Percentiles rank a stretch among this genome's conserved stretches.
Evolutionary conservation across 2,888 invertebrate genomes (phyloP).

Genomic region (Neuroscelio doddi): DNA sequence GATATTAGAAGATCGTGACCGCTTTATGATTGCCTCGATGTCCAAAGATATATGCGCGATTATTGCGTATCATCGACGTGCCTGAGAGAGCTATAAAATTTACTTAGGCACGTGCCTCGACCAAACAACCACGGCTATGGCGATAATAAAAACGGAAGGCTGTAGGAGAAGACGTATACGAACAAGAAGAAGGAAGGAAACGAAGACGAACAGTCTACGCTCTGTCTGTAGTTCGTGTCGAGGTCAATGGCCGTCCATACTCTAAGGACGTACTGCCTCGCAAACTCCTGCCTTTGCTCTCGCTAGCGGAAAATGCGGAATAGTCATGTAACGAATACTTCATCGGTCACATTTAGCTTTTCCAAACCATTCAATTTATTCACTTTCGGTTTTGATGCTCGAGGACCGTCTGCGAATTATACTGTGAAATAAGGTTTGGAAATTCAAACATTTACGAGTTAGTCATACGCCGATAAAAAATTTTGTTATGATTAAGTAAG

Average conservation of each 20-base stretch:
- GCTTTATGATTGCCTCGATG: conserved; percentile 12
- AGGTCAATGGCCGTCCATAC: conserved; percentile 65
- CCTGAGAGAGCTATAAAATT: conserved; percentile 16
- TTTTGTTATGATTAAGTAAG: too few relatives aligned
- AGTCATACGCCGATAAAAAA: too few relatives aligned
- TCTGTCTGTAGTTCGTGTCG: conserved; percentile 58
- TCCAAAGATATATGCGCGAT: conserved; percentile 1
- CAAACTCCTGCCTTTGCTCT: conserved; percentile 19
- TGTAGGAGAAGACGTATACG: conserved; percentile 28
- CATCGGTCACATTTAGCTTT: neutral
- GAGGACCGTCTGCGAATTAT: conserved; percentile 20
- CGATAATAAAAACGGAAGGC: conserved; percentile 31
- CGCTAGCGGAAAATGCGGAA: conserved; percentile 33
- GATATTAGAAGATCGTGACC: conserved; percentile 9
- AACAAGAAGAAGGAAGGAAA: conserved; percentile 49
- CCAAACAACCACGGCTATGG: conserved; percentile 7
- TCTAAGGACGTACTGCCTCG: conserved; percentile 56
- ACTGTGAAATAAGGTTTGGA: too few relatives aligned
- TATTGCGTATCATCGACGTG: conserved; percentile 8
- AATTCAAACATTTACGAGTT: too few relatives aligned
- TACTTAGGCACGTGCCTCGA: conserved; percentile 27
- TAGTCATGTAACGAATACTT: conserved; percentile 17
- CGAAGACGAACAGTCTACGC: conserved; percentile 59
- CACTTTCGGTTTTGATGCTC: conserved; percentile 40
- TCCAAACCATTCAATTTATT: conserved; percentile 37